These are phyloP conservation scores for Hypothenemus hampei DNA, from an alignment of 1,140 invertebrate species.

Conservation along the genomic window DNA sequence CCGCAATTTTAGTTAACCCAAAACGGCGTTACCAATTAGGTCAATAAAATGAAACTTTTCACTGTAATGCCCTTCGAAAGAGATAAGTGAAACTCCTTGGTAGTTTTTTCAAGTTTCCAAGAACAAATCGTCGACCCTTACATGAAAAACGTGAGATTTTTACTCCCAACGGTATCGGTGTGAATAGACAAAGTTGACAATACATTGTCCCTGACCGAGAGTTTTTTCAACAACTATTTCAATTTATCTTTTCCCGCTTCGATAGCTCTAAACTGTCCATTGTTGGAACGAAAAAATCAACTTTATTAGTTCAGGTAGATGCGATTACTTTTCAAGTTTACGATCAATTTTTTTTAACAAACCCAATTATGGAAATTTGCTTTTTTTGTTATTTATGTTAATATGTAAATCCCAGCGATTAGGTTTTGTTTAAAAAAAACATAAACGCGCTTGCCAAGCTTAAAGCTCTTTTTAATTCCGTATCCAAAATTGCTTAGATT, in stretches of 20 bases:
- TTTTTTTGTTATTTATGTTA: conserved; percentile 3
- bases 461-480: background rate
- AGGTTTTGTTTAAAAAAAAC: background rate
- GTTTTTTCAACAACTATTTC: conserved; percentile 11
- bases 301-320: background rate
- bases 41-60: background rate
- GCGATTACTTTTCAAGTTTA: background rate
- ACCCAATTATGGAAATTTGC: conserved; percentile 2
- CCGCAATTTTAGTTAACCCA: background rate
- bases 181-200: conserved; percentile 14
- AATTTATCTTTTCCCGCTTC: conserved; percentile 8
- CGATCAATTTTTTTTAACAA: background rate
- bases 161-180: conserved; percentile 6
- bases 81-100: background rate
- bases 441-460: background rate
- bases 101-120: background rate
- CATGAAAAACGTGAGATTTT: conserved; percentile 5
- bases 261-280: background rate
- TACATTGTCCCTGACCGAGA: conserved; percentile 2
- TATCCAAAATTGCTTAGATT: conserved; percentile 2
- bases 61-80: background rate
- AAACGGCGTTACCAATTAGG: background rate
- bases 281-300: background rate
- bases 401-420: conserved; percentile 1
- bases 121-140: conserved; percentile 9